Conservation (phyloP, 2,797 vertebrate genomes). For the Scarus forsteni region DNA sequence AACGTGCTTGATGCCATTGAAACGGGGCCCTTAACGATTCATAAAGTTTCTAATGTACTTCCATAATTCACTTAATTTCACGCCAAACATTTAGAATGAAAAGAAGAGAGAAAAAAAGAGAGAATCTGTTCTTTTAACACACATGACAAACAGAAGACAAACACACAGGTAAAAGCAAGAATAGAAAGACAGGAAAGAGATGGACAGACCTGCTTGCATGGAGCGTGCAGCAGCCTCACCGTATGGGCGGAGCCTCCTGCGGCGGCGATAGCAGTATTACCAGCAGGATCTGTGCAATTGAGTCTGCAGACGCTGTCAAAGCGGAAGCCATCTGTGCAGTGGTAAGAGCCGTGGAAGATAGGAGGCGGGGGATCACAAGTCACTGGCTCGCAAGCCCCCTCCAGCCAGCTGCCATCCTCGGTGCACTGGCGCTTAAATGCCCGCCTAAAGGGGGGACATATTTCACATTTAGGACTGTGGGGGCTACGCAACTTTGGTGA, state of each 20-base stretch:
- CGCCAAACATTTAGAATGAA: constrained; percentile 8
- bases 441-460: constrained; percentile 80
- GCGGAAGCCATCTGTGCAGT: constrained; percentile 94
- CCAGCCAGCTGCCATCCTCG: constrained; percentile 94
- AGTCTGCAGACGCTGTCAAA: constrained; percentile 96
- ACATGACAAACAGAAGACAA: constrained; percentile 37
- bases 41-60: not conserved
- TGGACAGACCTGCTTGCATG: constrained; percentile 88
- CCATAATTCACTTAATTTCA: not conserved
- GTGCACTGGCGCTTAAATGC: constrained; percentile 97
- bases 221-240: constrained; percentile 80
- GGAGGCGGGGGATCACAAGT: constrained; percentile 92
- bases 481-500: not conserved
- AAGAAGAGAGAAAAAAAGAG: constrained; percentile 43
- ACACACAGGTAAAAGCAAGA: constrained; percentile 56
- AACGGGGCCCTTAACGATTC: not conserved
- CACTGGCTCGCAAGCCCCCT: constrained; percentile 92
- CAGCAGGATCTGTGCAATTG: constrained; percentile 87
- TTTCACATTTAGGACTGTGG: not conserved
- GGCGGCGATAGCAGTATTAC: constrained; percentile 73
- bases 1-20: too few relatives aligned
- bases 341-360: constrained; percentile 94
- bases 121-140: constrained; percentile 26
- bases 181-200: constrained; percentile 74
- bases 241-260: constrained; percentile 80